These are phyloP conservation scores for Micrastur ruficollis DNA, from an alignment of 2,797 vertebrate genomes.

Conservation along the genomic window DNA sequence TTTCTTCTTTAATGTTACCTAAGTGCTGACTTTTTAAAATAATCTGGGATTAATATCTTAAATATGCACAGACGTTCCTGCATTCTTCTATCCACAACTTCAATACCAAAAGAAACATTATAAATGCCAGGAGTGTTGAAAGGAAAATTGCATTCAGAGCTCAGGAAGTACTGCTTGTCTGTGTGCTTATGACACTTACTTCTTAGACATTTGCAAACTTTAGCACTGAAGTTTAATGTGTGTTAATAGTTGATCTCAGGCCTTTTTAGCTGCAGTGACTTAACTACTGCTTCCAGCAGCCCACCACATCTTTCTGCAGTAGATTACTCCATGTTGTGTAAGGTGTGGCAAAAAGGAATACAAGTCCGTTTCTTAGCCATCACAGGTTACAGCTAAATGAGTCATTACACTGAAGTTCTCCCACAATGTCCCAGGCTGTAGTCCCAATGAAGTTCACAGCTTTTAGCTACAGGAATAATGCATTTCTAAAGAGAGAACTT, in stretches of 20 bases:
- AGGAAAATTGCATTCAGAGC: background rate
- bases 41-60: constrained; percentile 22
- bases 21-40: background rate
- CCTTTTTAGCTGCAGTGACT: background rate
- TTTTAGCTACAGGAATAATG: background rate
- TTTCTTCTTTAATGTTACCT: constrained; percentile 1
- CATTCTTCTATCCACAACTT: background rate
- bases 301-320: background rate
- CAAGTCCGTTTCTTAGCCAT: background rate
- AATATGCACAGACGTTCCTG: background rate
- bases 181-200: background rate
- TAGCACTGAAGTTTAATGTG: background rate
- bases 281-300: background rate
- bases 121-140: constrained; percentile 10
- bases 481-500: background rate
- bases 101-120: constrained; percentile 1
- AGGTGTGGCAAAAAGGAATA: background rate
- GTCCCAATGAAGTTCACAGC: background rate
- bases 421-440: background rate
- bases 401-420: background rate
- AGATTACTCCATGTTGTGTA: background rate
- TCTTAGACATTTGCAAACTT: background rate
- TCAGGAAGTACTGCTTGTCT: background rate
- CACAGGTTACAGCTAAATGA: background rate
- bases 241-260: background rate